Conservation (phyloP, 53 echinoderm and acorn worm genomes). For the Crossaster papposus region DNA sequence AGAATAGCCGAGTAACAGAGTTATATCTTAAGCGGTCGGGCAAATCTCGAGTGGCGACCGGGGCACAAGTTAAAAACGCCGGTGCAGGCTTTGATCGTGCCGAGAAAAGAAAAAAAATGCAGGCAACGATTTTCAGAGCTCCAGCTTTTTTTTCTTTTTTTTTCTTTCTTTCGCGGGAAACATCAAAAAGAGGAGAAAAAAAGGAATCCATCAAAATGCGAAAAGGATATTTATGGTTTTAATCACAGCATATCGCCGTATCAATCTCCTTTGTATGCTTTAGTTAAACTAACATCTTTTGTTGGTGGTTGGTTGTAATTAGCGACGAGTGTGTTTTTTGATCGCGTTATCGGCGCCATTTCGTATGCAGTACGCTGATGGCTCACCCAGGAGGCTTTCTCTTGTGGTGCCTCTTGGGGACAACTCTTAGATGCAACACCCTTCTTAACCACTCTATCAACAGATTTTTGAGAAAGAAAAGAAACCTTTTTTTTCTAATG, state of each 20-base stretch:
- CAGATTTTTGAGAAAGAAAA: neutral
- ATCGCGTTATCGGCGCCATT: neutral
- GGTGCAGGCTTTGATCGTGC: conserved; percentile 38
- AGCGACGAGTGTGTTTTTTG: conserved; percentile 40
- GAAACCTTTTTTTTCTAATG: too few species aligned
- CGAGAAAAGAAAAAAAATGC: neutral
- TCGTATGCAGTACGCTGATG: neutral
- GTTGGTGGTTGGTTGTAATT: conserved; percentile 5
- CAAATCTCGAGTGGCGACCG: conserved; percentile 42
- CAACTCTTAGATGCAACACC: neutral
- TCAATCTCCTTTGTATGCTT: conserved; percentile 28
- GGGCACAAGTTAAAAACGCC: conserved; percentile 28
- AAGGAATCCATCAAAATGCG: conserved; percentile 8
- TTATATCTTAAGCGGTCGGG: conserved; percentile 31
- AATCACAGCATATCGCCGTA: neutral
- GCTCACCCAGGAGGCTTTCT: neutral
- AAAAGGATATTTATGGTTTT: neutral
- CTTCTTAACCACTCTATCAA: neutral
- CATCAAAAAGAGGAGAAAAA: neutral
- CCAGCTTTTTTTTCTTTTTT: neutral
- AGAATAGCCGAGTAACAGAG: conserved; percentile 25
- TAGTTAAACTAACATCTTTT: conserved; percentile 40
- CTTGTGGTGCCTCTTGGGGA: neutral
- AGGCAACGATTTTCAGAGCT: neutral
- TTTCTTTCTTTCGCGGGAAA: neutral